Base-by-base conservation (phyloP, 2,113 vertebrate genomes). In the Scomber scombrus region DNA sequence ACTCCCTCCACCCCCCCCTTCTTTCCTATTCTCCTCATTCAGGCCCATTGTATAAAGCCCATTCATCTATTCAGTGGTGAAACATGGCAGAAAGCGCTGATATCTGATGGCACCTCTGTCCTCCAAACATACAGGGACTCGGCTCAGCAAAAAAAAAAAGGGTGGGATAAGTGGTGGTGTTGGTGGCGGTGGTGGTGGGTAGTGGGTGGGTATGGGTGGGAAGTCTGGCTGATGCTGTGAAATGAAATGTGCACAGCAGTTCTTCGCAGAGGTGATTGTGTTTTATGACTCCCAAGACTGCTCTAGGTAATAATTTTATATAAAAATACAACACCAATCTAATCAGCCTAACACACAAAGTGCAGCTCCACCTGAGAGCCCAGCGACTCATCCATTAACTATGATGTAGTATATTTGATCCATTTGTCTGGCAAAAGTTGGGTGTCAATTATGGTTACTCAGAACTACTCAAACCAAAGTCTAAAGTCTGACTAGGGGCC, bases 31-130 rank as follows among this genome's bases (percentile, higher is more conserved):
- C 71, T 74, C 81, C 66, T 84, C 88, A 90, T 88, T 77, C 52
- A 76, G 86, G 91, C 89, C 92, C 88, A 91, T 91, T 90, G 85
- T 81, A 81, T 87, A 81, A 87, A 86, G 65, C 81, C 84, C 63
- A 86, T 94, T 94, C 89, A 93, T 94, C 91, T 93, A 87, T 84
- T 89, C 82, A 86, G 81, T 87, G 91, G 84, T 90, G 78, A 91
- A 92, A 90, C 92, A 88, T 62, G 66, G 82, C 76, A 82, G 78
- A 74, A 55, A 81, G 61, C 72, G 60, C 79, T 90, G 83, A 88
- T 91, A 88, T 90, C 74, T 93, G 80, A 89, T 91, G 85, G 88
- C 88, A 85, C 60, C 81, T 83, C 74, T 71, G 77, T 83, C 87
- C 84, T 87, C 75, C 66, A 55, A 85, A 77, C 69, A 69, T 50